Base-by-base conservation (phyloP, 2,113 vertebrate genomes). In the Dascyllus trimaculatus region DNA sequence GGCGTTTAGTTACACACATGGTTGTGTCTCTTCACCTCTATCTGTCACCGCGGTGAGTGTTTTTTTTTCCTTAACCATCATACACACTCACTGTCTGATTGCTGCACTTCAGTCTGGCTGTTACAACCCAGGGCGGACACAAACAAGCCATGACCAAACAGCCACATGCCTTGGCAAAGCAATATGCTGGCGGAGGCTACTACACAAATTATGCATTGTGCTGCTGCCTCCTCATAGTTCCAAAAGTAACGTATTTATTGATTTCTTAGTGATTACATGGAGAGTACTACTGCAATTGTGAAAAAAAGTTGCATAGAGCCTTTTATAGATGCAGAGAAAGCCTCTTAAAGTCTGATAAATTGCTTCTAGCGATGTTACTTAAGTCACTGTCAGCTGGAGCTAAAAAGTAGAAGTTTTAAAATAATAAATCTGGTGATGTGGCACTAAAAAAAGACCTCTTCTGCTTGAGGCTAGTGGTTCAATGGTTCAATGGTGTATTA, bases 1-100 rank as follows among this genome's bases (percentile, higher is more conserved):
- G 85, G 69, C 75, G 57, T 86, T 85, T 77, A 86, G 84, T 81
- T 88, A 82, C 82, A 89, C 83, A 87, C 85, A 78, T 65, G 74
- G 78, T 67, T 78, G 81, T 85, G 67, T 80, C 82, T 86, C 85
- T 29, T 82, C 81, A 85, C 86, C 88, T 85, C 83, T 81, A 71
- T 81, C 80, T 72, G 88, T 88, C 82, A 79, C 74, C 52, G 60
- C 26, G 10, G 67, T 52, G 74, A 70, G 40, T 65, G 52, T 70
- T 61, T 48, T 2, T 26, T 32, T 71, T 38, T 78, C 82, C 60
- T 35, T 63, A 52, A 79, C 70, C 58, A 49, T 59, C 68, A 76
- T 22, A 73, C 66, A 68, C 81, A 71, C 61, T 35, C 70, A 40
- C 67, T 48, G 40, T 57, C 63, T 76, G 49, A 24, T 61, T 29